These are phyloP conservation scores for Drosophila ustulata DNA, from an alignment of 2,888 invertebrate species.

Conservation along the genomic window DNA sequence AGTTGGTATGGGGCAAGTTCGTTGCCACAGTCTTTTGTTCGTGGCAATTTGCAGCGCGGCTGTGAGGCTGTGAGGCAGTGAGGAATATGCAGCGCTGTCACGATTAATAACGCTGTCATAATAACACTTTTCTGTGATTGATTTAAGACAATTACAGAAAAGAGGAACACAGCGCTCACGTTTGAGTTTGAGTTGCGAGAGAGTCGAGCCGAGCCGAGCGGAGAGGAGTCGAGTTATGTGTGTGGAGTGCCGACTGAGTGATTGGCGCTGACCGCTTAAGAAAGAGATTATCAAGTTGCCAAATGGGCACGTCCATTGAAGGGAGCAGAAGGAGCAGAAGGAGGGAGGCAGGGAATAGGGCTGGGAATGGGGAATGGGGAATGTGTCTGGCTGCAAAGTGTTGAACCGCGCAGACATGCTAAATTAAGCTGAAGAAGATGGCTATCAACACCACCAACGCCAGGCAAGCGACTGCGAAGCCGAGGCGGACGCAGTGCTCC, in stretches of 20 bases:
- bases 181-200: constrained; percentile 41
- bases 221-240: constrained; percentile 17
- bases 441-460: constrained; percentile 77
- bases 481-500: constrained; percentile 17
- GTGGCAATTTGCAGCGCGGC: constrained; percentile 23
- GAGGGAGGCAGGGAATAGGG: constrained; percentile 9
- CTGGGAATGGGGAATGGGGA: background rate
- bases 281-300: constrained; percentile 80
- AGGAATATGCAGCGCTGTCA: constrained; percentile 51
- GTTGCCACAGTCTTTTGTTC: constrained; percentile 57
- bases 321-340: constrained; percentile 17
- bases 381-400: constrained; percentile 58
- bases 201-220: background rate
- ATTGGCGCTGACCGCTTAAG: constrained; percentile 78
- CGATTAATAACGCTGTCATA: constrained; percentile 81
- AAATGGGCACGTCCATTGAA: constrained; percentile 76
- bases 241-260: constrained; percentile 62
- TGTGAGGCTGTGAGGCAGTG: background rate
- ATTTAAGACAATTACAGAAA: constrained; percentile 80
- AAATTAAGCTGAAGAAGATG: constrained; percentile 81
- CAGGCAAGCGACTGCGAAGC: constrained; percentile 20
- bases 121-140: constrained; percentile 80
- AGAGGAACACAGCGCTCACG: constrained; percentile 79
- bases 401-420: constrained; percentile 80
- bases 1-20: constrained; percentile 36